Evolutionary conservation across 2,797 vertebrate genomes (phyloP), one percentile per base, ranked within the genome.

Genomic region (Chaetophractus vellerosus): DNA sequence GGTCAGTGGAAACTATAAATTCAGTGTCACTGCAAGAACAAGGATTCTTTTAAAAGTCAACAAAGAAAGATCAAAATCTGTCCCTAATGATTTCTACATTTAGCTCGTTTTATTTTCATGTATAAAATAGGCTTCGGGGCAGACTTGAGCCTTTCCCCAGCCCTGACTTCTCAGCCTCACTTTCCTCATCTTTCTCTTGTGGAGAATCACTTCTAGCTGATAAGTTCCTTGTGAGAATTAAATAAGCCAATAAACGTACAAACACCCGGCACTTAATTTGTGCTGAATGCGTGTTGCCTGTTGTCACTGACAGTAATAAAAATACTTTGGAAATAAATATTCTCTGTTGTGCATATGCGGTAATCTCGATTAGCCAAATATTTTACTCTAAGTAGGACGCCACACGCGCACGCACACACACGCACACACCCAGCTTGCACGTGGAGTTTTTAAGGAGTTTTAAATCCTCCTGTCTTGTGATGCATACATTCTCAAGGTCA

Each of bases 401-500:
- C 23, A 15, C 1, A 15, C 48, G 23, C n/a, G n/a, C n/a, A n/a
- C n/a, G n/a, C n/a, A n/a, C n/a, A n/a, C n/a, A n/a, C 9, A 12
- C 18, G 33, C 21, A 86, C 5, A 52, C 66, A 68, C 24, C 21
- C 11, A 18, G 57, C 33, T 31, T 88, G 26, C 23, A 33, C 24
- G 36, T 69, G 68, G 81, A 63, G 11, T 48, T 88, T 92, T 81
- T 26, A 88, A 93, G 52, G 66, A 74, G 10, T 80, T 86, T 86
- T 79, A 95, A 90, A 69, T 64, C 80, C 72, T 69, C 83, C 21
- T 68, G 10, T 59, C 86, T 28, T 92, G 41, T 61, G 68, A 38
- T 50, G 16, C 52, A n/a, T 63, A 41, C n/a, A 26, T 91, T 76
- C 71, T 75, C 71, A 90, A 88, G 94, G 68, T 78, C 91, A 75